These are phyloP conservation scores for Sesamia nonagrioides DNA, from an alignment of 1,140 invertebrate species.

Conservation along the genomic window DNA sequence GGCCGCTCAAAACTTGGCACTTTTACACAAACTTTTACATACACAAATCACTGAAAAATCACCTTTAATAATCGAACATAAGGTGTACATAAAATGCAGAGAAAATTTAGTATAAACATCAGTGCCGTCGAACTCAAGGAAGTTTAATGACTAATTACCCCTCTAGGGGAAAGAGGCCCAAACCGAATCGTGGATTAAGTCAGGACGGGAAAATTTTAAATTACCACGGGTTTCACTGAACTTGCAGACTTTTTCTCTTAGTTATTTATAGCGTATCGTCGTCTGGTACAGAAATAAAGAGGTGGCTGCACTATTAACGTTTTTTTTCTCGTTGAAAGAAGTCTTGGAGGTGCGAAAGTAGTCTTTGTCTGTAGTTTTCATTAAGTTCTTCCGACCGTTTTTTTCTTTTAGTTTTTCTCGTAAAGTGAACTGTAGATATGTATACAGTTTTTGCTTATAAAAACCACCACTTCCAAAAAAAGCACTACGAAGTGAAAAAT, in stretches of 20 bases:
- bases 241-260: neutral
- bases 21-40: constrained; percentile 8
- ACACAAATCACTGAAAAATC: neutral
- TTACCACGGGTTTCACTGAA: constrained; percentile 1
- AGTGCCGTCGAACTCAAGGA: constrained; percentile 47
- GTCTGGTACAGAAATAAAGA: neutral
- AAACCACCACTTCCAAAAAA: no score
- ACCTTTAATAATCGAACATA: neutral
- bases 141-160: constrained; percentile 68
- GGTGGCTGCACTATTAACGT: neutral
- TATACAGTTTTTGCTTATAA: no score
- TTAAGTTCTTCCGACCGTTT: no score
- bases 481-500: no score
- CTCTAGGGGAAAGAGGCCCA: neutral
- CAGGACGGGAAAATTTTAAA: constrained; percentile 20
- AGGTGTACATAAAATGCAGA: neutral
- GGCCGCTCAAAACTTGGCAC: constrained; percentile 43
- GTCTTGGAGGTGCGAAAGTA: neutral
- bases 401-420: no score
- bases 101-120: neutral
- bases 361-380: no score
- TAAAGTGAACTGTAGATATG: no score
- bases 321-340: neutral
- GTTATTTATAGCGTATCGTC: neutral
- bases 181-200: constrained; percentile 35